Conservation (phyloP, 2,888 invertebrate species). For the Ichneumoninae sp. region DNA sequence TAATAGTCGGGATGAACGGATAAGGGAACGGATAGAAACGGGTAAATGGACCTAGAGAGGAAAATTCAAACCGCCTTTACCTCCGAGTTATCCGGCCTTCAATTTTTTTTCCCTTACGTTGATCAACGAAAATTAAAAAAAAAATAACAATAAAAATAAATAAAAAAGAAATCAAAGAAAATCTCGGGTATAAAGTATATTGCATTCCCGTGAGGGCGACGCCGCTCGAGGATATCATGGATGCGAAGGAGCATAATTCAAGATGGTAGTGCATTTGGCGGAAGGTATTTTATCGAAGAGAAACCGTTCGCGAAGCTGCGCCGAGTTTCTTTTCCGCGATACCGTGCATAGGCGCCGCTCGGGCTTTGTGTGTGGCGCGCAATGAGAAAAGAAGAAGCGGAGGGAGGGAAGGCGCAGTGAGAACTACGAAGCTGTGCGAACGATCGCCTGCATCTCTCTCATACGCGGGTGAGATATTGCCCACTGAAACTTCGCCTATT, state of each 20-base stretch:
- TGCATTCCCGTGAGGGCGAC: neutral
- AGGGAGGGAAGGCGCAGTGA: slow-evolving; percentile 9
- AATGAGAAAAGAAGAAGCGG: slow-evolving; percentile 10
- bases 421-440: slow-evolving; percentile 50
- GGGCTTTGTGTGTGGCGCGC: slow-evolving; percentile 4
- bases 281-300: slow-evolving; percentile 32
- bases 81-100: neutral
- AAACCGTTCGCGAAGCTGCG: slow-evolving; percentile 31
- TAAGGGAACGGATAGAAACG: neutral
- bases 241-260: slow-evolving; percentile 22
- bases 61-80: neutral
- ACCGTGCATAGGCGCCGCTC: neutral
- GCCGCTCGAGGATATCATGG: slow-evolving; percentile 6
- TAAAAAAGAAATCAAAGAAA: neutral
- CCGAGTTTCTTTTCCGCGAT: slow-evolving; percentile 31
- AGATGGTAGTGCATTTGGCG: slow-evolving; percentile 28
- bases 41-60: neutral
- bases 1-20: slow-evolving; percentile 1
- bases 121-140: neutral
- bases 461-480: slow-evolving; percentile 53
- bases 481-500: slow-evolving; percentile 59
- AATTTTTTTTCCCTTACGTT: neutral
- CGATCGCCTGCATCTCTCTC: slow-evolving; percentile 42
- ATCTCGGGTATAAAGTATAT: slow-evolving; percentile 1
- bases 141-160: neutral